These are phyloP conservation scores for Stenodema calcarata DNA, from an alignment of 2,888 invertebrate genomes.

Conservation along the genomic window DNA sequence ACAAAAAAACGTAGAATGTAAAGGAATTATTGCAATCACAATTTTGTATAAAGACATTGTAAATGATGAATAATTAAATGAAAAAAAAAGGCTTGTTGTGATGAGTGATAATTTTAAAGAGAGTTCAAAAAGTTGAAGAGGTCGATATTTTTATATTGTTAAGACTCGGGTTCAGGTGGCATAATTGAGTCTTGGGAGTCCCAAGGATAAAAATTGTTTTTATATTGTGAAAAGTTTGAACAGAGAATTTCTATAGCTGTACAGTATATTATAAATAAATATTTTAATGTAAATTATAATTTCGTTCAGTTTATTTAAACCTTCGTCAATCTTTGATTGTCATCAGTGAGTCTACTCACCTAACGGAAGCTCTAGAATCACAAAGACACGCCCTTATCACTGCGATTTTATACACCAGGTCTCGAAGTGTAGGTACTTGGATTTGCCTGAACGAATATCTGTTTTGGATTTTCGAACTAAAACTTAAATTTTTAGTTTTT, in stretches of 20 bases:
- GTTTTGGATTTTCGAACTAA: no score
- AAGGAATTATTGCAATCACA: neutral
- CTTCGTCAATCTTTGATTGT: neutral
- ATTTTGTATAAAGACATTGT: slow-evolving; percentile 22
- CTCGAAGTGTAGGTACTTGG: no score
- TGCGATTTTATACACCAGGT: no score
- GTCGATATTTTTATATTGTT: slow-evolving; percentile 40
- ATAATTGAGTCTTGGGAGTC: slow-evolving; percentile 1
- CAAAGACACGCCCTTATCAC: no score
- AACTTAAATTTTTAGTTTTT: no score
- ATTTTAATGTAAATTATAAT: slow-evolving; percentile 35
- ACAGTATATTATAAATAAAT: slow-evolving; percentile 43
- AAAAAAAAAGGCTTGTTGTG: slow-evolving; percentile 10
- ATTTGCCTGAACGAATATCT: no score
- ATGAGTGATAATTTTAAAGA: slow-evolving; percentile 4
- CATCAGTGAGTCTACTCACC: no score
- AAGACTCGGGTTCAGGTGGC: slow-evolving; percentile 8
- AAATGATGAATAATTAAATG: slow-evolving; percentile 4
- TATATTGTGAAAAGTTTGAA: slow-evolving; percentile 45
- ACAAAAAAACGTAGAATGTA: neutral
- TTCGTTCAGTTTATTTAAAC: neutral
- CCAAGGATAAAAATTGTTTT: slow-evolving; percentile 45
- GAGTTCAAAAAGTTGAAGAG: neutral
- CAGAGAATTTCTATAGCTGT: slow-evolving; percentile 38
- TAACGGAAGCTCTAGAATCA: no score